A percentile compares a stretch with the other conserved stretches of the same genome.
phyloP scores from a whole-genome alignment of 2,113 vertebrate species.

The Phrynosoma platyrhinos region DNA sequence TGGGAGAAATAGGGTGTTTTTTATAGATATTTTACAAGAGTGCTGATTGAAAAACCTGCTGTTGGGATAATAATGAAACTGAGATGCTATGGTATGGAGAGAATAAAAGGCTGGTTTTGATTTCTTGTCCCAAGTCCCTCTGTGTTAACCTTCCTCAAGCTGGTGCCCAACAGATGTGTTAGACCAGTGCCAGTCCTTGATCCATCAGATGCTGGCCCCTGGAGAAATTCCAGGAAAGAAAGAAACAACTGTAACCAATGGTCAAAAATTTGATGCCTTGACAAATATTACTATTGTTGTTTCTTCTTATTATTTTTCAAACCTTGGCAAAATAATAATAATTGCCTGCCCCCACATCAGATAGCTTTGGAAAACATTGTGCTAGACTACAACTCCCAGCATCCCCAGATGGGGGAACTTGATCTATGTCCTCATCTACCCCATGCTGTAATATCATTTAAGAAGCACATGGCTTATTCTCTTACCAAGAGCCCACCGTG shows the following conservation, averaged over 20 bases:
- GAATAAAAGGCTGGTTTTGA: not conserved
- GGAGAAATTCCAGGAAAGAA: too few species aligned
- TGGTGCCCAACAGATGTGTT: not conserved
- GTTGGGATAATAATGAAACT: not conserved
- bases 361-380: too few species aligned
- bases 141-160: not conserved
- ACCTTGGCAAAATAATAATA: too few species aligned
- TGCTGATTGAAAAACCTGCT: not conserved
- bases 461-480: not conserved
- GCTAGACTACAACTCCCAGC: too few species aligned
- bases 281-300: too few species aligned
- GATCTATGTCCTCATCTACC: not conserved
- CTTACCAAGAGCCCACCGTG: not conserved
- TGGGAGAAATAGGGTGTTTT: not conserved
- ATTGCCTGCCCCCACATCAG: too few species aligned
- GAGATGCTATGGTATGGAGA: not conserved
- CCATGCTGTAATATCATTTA: not conserved
- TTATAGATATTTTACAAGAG: not conserved
- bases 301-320: too few species aligned
- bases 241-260: too few species aligned
- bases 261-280: too few species aligned
- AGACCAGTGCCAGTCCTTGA: not conserved
- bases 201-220: too few species aligned
- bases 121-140: not conserved
- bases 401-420: too few species aligned